Evolutionary conservation across 2,113 vertebrate genomes (phyloP).

Genomic region (Coturnix japonica): DNA sequence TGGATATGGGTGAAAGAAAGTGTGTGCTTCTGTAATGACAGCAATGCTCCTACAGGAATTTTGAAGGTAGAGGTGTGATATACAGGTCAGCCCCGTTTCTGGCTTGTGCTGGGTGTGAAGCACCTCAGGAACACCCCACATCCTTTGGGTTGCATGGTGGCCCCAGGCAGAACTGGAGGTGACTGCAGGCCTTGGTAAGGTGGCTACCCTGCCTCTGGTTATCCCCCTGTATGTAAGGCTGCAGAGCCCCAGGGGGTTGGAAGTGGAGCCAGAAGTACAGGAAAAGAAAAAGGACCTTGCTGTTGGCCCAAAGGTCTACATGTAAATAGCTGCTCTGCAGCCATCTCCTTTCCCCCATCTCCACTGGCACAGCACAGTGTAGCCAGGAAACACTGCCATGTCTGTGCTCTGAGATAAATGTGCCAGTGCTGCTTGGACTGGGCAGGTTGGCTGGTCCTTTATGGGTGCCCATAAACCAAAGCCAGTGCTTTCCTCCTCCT

Average conservation of each 20-base stretch:
- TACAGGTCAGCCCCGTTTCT: not conserved
- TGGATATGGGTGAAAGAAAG: rapidly evolving
- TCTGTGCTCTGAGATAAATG: not conserved
- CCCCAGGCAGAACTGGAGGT: not conserved
- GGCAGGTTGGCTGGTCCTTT: not conserved
- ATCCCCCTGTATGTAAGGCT: rapidly evolving
- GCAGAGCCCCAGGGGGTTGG: not conserved
- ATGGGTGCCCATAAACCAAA: not conserved
- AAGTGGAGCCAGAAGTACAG: not conserved
- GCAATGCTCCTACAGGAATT: rapidly evolving
- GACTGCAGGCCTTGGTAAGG: not conserved
- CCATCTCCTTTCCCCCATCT: not conserved
- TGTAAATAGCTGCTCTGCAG: not conserved
- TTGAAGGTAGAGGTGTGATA: not conserved
- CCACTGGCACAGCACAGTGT: not conserved
- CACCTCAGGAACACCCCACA: rapidly evolving
- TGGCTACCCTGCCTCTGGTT: not conserved
- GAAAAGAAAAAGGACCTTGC: not conserved
- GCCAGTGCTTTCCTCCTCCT: not conserved
- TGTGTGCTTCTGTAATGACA: not conserved
- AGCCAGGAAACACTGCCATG: not conserved
- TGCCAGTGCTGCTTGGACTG: not conserved
- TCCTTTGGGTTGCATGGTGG: not conserved
- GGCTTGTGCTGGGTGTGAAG: not conserved
- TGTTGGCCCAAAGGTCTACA: not conserved